Evolutionary conservation across 2,113 vertebrate species (phyloP).

Genomic region (Sylvilagus bachmani): DNA sequence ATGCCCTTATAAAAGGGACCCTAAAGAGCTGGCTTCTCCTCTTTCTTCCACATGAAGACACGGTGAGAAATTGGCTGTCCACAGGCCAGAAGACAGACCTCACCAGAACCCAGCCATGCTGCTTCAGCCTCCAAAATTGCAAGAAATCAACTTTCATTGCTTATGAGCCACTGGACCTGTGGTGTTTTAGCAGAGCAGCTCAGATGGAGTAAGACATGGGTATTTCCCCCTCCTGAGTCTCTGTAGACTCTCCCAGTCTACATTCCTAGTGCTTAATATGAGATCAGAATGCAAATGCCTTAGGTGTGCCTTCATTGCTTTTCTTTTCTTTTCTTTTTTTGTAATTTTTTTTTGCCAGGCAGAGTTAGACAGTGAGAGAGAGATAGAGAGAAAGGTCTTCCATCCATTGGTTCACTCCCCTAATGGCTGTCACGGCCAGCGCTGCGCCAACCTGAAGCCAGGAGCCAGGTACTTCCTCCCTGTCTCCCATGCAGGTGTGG

Average conservation of each 20-base stretch:
- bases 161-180: no score
- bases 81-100: background rate
- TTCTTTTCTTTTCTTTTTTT: no score
- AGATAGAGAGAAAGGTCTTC: no score
- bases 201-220: background rate
- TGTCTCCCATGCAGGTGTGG: no score
- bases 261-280: accelerated
- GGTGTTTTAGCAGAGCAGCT: background rate
- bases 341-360: no score
- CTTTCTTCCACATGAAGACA: background rate
- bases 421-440: no score
- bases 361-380: no score
- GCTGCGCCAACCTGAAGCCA: no score
- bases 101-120: background rate
- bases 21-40: background rate
- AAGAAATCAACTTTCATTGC: background rate
- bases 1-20: background rate
- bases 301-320: accelerated
- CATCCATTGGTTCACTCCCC: no score
- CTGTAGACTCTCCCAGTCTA: background rate
- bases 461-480: no score
- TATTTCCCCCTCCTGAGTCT: background rate
- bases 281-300: background rate
- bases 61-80: background rate
- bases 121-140: background rate